Base-by-base conservation (phyloP, 2,113 vertebrate genomes). In the Odontophorus gujanensis region DNA sequence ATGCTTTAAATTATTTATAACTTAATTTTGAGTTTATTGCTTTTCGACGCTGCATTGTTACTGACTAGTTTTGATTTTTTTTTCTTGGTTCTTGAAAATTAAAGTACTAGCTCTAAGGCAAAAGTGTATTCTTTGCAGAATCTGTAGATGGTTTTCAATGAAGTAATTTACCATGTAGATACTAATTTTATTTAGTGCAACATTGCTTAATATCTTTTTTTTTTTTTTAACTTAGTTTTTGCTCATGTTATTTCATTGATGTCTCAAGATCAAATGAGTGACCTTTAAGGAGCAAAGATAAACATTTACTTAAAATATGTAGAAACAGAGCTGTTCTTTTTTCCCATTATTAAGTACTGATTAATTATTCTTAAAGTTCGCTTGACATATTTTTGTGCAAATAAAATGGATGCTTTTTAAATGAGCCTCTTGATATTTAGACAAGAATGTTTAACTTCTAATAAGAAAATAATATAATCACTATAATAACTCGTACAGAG, bases 21-120 rank as follows among this genome's bases (percentile, higher is more conserved):
- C 98, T 99, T 99, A 99, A 99, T 99, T 99, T 99, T 98, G 98
- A 99, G 99, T 99, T 99, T 99, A 99, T 99, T 99, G 99, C 99
- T 99, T 99, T 99, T 98, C 98, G 98, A 98, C 97, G 98, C 98
- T 97, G 98, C 98, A 98, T 98, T 98, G 99, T 99, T 99, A 98
- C 98, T 97, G 98, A 98, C 98, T 98, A 98, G 97, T 98, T 99
- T 98, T 97, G 98, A 98, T 98, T 98, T 97, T 98, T 97, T 97
- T 98, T 94, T 97, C 98, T 98, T 97, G 97, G 95, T 97, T 98
- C 97, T 98, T 98, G 97, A 98, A 99, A 99, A 99, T 99, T 99
- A 99, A 99, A 99, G 97, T 97, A 97, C 97, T 98, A 97, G 97
- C 97, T 98, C 93, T 97, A 97, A 98, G 97, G 97, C 97, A 98